Conservation (phyloP, 1,140 invertebrate genomes). For the Drosophila arawakana region DNA sequence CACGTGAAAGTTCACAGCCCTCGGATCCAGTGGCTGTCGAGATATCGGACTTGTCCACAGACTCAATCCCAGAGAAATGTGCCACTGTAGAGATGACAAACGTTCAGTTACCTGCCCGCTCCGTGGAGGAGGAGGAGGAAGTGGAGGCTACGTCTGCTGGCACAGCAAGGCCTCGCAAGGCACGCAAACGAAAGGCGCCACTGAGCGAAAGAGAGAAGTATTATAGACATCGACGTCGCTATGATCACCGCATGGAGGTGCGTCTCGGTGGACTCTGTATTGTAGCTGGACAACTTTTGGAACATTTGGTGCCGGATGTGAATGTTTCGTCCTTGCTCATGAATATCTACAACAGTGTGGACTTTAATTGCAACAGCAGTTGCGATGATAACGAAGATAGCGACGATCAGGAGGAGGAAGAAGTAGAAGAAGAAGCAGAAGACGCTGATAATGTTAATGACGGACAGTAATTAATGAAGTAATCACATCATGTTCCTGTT, state of each 20-base stretch:
- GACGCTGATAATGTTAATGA: conserved; percentile 1
- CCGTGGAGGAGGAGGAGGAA: not conserved
- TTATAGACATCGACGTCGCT: conserved; percentile 72
- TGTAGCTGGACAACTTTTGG: conserved; percentile 67
- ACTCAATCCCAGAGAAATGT: conserved; percentile 8
- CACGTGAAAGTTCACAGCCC: conserved; percentile 26
- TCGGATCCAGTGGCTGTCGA: conserved; percentile 41
- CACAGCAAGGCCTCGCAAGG: not conserved
- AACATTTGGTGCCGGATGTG: conserved; percentile 52
- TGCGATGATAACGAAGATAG: conserved; percentile 21
- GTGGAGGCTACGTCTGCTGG: not conserved
- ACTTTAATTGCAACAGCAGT: conserved; percentile 30
- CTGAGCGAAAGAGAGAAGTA: conserved; percentile 62
- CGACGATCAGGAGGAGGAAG: not conserved
- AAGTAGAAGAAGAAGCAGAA: too few relatives aligned
- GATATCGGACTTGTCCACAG: conserved; percentile 30
- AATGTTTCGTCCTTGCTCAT: conserved; percentile 54
- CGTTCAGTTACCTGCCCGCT: not conserved
- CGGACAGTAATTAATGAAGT: conserved; percentile 12
- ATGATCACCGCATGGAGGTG: conserved; percentile 68
- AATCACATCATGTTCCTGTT: conserved; percentile 38
- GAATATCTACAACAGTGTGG: conserved; percentile 30
- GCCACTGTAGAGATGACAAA: not conserved
- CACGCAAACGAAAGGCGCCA: conserved; percentile 22
- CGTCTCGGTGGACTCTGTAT: conserved; percentile 63